A percentile compares a stretch with the other conserved stretches of the same genome.
Evolutionary conservation across 2,888 invertebrate genomes (phyloP).

Genomic region (Griposia aprilina): DNA sequence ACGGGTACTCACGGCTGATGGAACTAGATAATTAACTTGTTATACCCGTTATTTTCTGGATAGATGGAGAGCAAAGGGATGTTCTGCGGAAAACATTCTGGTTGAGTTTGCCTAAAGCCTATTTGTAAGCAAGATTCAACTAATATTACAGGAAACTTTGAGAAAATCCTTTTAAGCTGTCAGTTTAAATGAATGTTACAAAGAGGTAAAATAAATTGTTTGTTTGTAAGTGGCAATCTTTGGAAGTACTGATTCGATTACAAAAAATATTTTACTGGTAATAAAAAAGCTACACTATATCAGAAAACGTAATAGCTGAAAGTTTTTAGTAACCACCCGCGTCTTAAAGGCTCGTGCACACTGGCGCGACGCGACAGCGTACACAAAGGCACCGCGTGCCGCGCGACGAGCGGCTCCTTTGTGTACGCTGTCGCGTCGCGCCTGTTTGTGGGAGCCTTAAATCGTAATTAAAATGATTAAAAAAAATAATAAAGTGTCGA

Average conservation of each 20-base stretch:
- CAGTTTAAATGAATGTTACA: background rate
- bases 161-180: background rate
- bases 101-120: background rate
- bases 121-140: background rate
- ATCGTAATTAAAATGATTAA: background rate
- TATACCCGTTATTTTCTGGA: conserved; percentile 50
- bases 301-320: background rate
- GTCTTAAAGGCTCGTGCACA: too few relatives aligned
- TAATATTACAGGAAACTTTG: background rate
- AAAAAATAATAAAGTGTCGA: background rate
- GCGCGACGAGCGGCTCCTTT: too few relatives aligned
- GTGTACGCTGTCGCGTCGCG: too few relatives aligned
- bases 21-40: conserved; percentile 58
- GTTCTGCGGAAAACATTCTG: conserved; percentile 7
- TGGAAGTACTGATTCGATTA: background rate
- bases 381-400: too few relatives aligned
- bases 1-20: conserved; percentile 43
- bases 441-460: too few relatives aligned
- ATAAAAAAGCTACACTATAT: background rate
- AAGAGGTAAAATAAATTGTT: background rate
- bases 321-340: background rate
- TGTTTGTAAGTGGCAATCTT: background rate
- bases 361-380: too few relatives aligned
- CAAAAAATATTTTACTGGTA: background rate
- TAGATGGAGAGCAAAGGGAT: conserved; percentile 32